Evolutionary conservation across 2,888 invertebrate genomes (phyloP), one percentile per base, ranked within the genome.

Genomic region (Aquatica leii): DNA sequence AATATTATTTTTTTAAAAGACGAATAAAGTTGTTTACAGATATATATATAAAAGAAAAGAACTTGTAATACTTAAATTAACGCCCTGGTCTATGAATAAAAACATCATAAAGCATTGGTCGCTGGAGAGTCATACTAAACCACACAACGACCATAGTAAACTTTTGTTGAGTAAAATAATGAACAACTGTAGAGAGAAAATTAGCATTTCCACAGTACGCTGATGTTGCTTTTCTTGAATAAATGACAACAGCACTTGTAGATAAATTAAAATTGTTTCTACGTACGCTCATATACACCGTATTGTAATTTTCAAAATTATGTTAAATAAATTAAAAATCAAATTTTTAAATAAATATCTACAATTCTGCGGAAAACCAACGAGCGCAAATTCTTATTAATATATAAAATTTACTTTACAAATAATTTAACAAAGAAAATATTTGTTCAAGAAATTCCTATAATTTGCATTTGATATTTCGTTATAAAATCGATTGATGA

Each of bases 101-200:
- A 57, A 62, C 57, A 37, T 48, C 58, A 58, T 62, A 57, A 62
- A 54, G 53, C 53, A 62, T 53, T 53, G 52, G 40, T 62, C 62
- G 41, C 62, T 53, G 20, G 62, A 58, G 62, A 58, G 62, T 43
- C 62, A 34, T 62, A 54, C 43, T 43, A 31, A 34, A 37, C 34
- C 34, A 17, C 52, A 35, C 34, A 52, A 52, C 17, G 52, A 17
- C 35, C 18, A 37, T 52, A 34, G 11, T 52, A 54, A 62, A 62
- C 40, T 62, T 62, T 62, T 58, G 58, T 35, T 24, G 53, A 18
- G 53, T 48, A 48, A 57, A 58, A 57, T 57, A 49, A 58, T 58
- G 49, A 58, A 59, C 62, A 46, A 46, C 46, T 18, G 46, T 18
- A 20, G 46, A 20, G 46, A 46, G 46, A 46, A 46, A 46, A 46